Conservation (phyloP, 2,113 vertebrate genomes). For the Tyto alba region DNA sequence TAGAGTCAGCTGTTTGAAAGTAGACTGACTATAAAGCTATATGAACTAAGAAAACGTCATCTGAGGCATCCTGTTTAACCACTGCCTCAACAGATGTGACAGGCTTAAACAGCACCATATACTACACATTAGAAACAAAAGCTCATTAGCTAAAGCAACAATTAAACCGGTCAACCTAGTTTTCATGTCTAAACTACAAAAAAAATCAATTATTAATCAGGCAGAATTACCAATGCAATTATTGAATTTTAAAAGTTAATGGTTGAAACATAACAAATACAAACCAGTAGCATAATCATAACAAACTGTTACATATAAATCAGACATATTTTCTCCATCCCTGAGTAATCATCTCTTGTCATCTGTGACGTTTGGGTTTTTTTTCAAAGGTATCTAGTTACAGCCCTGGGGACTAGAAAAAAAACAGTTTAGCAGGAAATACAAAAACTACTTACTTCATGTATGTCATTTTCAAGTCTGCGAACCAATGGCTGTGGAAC, state of each 20-base stretch:
- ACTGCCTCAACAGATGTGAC: not conserved
- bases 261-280: not conserved
- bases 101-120: not conserved
- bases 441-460: slow-evolving; percentile 71
- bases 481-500: slow-evolving; percentile 73
- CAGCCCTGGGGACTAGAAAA: not conserved
- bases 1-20: not conserved
- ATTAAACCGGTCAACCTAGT: not conserved
- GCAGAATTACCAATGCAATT: not conserved
- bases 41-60: not conserved
- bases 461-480: slow-evolving; percentile 70
- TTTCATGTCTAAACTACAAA: not conserved
- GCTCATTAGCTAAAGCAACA: not conserved
- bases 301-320: not conserved
- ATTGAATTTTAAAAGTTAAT: not conserved
- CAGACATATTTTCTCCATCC: not conserved
- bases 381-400: not conserved
- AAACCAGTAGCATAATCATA: not conserved
- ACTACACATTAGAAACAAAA: not conserved
- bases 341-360: not conserved
- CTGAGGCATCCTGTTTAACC: not conserved
- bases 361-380: not conserved
- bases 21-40: not conserved
- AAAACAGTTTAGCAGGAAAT: not conserved
- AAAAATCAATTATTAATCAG: not conserved